Percentiles rank a stretch among this genome's conserved stretches.
These are phyloP conservation scores for Calameuta filiformis DNA, from an alignment of 2,888 invertebrate species.

Conservation along the genomic window DNA sequence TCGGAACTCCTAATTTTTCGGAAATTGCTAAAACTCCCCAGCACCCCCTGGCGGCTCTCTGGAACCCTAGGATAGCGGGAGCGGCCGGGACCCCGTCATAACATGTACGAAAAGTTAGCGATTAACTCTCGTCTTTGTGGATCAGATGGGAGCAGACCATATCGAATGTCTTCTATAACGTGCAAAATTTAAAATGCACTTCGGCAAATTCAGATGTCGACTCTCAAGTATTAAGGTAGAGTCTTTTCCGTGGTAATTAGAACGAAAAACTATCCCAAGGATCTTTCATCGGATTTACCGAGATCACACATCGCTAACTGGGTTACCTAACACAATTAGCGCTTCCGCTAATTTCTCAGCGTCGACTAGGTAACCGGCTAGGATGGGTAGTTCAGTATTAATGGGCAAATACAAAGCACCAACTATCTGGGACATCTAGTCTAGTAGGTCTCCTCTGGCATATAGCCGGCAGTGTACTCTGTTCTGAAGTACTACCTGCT, in stretches of 20 bases:
- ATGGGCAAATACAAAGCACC: slow-evolving; percentile 59
- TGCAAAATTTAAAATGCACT: neutral
- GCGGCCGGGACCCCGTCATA: no score
- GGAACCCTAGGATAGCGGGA: no score
- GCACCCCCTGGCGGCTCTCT: no score
- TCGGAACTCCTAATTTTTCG: no score
- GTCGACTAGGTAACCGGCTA: slow-evolving; percentile 50
- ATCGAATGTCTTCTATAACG: no score
- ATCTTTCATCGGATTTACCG: slow-evolving; percentile 21
- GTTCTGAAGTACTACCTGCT: neutral
- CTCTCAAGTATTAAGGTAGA: neutral
- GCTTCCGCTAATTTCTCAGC: slow-evolving; percentile 61
- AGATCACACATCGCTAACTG: slow-evolving; percentile 55
- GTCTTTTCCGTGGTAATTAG: slow-evolving; percentile 27
- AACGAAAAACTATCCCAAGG: slow-evolving; percentile 29
- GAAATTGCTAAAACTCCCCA: no score
- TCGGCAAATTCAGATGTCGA: neutral
- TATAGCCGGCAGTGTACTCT: neutral
- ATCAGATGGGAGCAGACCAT: no score
- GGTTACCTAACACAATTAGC: slow-evolving; percentile 62
- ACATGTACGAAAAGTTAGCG: neutral
- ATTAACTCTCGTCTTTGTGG: neutral
- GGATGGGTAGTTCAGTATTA: slow-evolving; percentile 59
- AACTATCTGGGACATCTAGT: slow-evolving; percentile 37
- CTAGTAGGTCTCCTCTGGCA: neutral